A percentile compares a stretch with the other conserved stretches of the same genome.
These are phyloP conservation scores for Torymus auratus DNA, from an alignment of 2,888 invertebrate species.

Conservation along the genomic window DNA sequence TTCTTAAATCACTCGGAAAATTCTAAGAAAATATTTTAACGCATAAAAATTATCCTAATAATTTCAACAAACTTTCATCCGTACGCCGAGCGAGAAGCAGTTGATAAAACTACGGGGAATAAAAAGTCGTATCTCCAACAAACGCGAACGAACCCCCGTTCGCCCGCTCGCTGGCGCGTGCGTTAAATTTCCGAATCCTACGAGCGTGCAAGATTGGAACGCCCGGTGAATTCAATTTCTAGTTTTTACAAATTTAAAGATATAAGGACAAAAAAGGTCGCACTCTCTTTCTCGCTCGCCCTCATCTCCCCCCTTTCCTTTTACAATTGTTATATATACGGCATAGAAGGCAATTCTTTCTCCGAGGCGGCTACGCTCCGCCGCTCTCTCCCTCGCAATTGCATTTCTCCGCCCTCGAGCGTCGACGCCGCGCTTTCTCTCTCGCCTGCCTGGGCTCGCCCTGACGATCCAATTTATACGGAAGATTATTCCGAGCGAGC, in stretches of 20 bases:
- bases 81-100: not conserved
- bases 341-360: constrained; percentile 48
- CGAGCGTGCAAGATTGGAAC: not conserved
- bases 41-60: too few species aligned
- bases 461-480: constrained; percentile 75
- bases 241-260: constrained; percentile 49
- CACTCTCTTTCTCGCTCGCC: too few species aligned
- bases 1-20: too few species aligned
- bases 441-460: constrained; percentile 51
- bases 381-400: constrained; percentile 50
- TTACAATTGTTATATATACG: constrained; percentile 53
- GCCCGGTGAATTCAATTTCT: constrained; percentile 41
- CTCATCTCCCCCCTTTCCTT: constrained; percentile 11
- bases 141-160: not conserved
- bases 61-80: too few species aligned
- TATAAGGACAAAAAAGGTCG: constrained; percentile 8
- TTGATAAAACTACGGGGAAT: not conserved
- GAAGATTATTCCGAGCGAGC: constrained; percentile 70
- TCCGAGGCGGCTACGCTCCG: not conserved
- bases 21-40: too few species aligned
- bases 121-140: not conserved
- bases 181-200: constrained; percentile 7
- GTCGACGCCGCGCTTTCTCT: constrained; percentile 50
- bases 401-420: constrained; percentile 53
- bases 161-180: not conserved